Base-by-base conservation (phyloP, 2,888 invertebrate genomes). In the Willowsia nigromaculata region DNA sequence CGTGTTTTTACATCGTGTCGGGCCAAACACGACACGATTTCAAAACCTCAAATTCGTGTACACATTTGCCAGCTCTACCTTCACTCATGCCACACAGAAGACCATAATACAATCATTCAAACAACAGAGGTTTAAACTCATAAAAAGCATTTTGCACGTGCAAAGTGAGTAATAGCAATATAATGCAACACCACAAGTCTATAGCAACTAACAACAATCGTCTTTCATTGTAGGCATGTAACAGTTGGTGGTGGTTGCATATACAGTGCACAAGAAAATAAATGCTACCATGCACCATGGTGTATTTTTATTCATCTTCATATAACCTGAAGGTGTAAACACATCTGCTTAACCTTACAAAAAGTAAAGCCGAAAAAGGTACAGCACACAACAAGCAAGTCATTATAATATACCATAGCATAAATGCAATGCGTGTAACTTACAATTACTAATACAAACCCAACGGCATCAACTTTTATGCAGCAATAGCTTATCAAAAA, bases 151-250 rank as follows among this genome's bases (percentile, higher is more conserved):
- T 86, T 71, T 86, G 86, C 86, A 86, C 86, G 86, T 86, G 86
- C 86, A 86, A 86, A 71, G 86, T 80, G 86, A 86, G 81, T 86
- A 86, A 86, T 86, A 71, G 86, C 53, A 68, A 80, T 86, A n/a
- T n/a, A 86, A 86, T 86, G 62, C 25, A 37, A 80, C 56, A 68
- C 53, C 81, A 68, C 50, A 68, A 85, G 65, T 43, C 76, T 59
- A 65, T 78, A 80, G 30, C 78, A 81, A 40, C 30, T 33, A 78
- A 65, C 80, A 81, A 86, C 71, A 86, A 80, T 68, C 80, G 65
- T 68, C 80, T 80, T 78, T 80, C 85, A 81, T 40, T 37, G 81
- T 30, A n/a, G n/a, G n/a, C n/a, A n/a, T n/a, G n/a, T n/a, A 82
- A 71, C 74, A 87, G 87, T 81, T n/a, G 50, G 22, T 33, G 30